Evolutionary conservation across 2,888 invertebrate genomes (phyloP).

Genomic region (Amphipoea lucens): DNA sequence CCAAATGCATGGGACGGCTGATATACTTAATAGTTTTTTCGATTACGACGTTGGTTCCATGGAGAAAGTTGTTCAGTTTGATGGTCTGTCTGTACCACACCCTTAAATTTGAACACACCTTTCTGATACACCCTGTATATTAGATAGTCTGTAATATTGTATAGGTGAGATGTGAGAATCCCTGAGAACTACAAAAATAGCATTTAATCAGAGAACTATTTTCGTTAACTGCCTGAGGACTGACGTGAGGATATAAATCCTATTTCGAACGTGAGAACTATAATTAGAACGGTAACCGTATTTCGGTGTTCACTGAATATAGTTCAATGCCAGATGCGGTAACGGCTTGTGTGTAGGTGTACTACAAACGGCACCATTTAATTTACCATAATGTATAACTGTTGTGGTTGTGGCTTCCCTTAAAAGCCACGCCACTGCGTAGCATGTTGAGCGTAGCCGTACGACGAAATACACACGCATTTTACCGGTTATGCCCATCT

Average conservation of each 20-base stretch:
- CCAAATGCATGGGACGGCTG: not conserved
- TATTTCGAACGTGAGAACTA: conserved; percentile 31
- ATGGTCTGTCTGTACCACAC: not conserved
- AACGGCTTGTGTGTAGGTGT: conserved; percentile 14
- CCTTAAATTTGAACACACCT: not conserved
- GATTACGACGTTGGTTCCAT: not conserved
- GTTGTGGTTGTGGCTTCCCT: conserved; percentile 11
- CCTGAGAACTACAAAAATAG: conserved; percentile 16
- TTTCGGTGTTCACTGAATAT: conserved; percentile 36
- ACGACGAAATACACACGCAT: not conserved
- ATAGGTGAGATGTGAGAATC: not conserved
- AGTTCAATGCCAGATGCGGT: conserved; percentile 53
- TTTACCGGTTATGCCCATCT: not conserved
- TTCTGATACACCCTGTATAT: not conserved
- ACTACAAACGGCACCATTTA: conserved; percentile 28
- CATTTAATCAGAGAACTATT: conserved; percentile 16
- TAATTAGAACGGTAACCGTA: conserved; percentile 45
- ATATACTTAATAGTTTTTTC: not conserved
- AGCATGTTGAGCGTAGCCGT: not conserved
- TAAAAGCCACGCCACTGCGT: conserved; percentile 11
- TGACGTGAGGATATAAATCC: conserved; percentile 30
- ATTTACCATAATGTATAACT: conserved; percentile 19
- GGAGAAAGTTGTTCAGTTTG: not conserved
- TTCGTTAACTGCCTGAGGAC: conserved; percentile 12
- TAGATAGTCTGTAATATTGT: not conserved